Evolutionary conservation across 2,797 vertebrate genomes (phyloP), one percentile per base, ranked within the genome.

Genomic region (Cercopithecus petaurista): DNA sequence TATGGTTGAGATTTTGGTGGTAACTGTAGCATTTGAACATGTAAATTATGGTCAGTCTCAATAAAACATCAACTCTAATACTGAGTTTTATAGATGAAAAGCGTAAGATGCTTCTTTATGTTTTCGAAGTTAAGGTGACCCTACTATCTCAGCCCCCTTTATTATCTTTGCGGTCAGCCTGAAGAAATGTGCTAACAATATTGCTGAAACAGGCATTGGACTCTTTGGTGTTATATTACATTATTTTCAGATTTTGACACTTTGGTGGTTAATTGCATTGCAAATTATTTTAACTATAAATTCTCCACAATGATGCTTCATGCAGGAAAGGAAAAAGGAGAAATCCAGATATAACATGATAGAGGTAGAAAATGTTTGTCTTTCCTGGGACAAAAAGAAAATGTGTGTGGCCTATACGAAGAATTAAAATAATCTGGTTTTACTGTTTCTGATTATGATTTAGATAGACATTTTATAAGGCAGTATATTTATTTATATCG

Each of bases 271-370:
- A 82, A 73, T 77, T 93, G 43, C 24, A 64, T 96, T 94, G 61
- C 52, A 88, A 90, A 84, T 88, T 89, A 86, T 93, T 95, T 93
- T 93, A 96, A 92, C 43, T 88, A 33, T 93, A 96, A 95, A 61
- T 95, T 86, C 28, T 88, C 46, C 15, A 75, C 30, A 96, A 39
- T 3, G 5, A 15, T 87, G 24, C 75, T 21, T 59, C 30, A 13
- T 87, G 3, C 24, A 70, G 82, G 43, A 95, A 88, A 67, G 50
- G 12, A 83, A 24, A 89, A 88, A 89, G 28, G 80, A 96, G 36
- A 96, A 86, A 91, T 94, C 10, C 30, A 95, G 64, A 33, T 81
- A 89, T 73, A 73, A 61, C 80, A 87, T 94, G n/a, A 92, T 72
- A 0, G 22, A 83, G 22, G 19, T 86, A 55, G 79, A 93, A 96